Conservation (phyloP, 2,888 invertebrate species). For the Aphodius granarius region DNA sequence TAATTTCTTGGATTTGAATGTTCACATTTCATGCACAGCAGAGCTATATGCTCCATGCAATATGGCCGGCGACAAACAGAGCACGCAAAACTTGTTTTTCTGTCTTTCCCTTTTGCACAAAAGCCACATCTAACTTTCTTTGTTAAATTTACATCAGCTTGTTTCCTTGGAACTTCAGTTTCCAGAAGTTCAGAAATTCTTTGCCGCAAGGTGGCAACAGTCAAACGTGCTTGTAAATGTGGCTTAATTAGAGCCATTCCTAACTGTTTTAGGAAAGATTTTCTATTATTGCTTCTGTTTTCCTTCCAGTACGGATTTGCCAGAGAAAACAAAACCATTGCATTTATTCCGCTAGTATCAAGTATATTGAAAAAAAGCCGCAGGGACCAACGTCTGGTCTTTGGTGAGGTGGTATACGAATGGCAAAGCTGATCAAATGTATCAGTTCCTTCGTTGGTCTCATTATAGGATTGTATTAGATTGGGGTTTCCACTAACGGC, state of each 20-base stretch:
- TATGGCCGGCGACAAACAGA: conserved; percentile 16
- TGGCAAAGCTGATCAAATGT: conserved; percentile 14
- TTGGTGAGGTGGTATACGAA: conserved; percentile 7
- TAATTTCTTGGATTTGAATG: neutral
- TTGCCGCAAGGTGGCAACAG: conserved; percentile 17
- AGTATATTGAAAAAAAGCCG: conserved; percentile 20
- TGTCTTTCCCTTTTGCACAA: conserved; percentile 16
- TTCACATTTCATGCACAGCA: conserved; percentile 15
- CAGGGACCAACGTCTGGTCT: conserved; percentile 18
- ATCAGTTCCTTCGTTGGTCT: conserved; percentile 21
- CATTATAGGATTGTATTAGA: conserved; percentile 24
- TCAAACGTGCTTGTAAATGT: conserved; percentile 17
- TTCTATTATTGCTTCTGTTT: conserved; percentile 17
- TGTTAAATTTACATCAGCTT: conserved; percentile 11
- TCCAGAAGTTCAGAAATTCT: conserved; percentile 17
- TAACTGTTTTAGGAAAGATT: conserved; percentile 17
- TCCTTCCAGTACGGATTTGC: conserved; percentile 20
- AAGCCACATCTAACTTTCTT: conserved; percentile 17
- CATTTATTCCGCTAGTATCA: conserved; percentile 25
- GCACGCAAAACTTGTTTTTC: conserved; percentile 19
- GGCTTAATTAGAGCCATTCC: conserved; percentile 20
- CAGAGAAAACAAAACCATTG: conserved; percentile 24
- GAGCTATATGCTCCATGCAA: conserved; percentile 19
- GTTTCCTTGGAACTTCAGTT: conserved; percentile 5
- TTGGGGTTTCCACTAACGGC: conserved; percentile 17